Conservation (phyloP, 1,140 invertebrate genomes). For the Metopolophium dirhodum region DNA sequence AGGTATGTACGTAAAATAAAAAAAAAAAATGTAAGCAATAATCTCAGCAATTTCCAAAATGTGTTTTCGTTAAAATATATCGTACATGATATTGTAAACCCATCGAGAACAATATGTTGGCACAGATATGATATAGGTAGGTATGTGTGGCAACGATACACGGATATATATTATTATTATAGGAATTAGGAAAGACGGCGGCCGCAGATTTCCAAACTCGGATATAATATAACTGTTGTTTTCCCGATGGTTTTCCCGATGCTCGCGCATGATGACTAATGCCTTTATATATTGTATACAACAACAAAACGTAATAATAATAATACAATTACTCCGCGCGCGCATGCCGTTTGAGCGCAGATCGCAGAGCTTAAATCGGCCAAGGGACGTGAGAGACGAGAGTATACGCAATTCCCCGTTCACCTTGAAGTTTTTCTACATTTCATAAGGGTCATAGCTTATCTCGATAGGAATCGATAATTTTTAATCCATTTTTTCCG, state of each 20-base stretch:
- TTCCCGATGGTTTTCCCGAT: not conserved
- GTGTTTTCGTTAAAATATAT: not conserved
- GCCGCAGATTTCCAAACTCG: not conserved
- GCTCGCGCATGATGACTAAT: not conserved
- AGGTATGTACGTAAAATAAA: not conserved
- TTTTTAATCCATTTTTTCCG: not conserved
- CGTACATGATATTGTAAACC: not conserved
- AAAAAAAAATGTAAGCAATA: not conserved
- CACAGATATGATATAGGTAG: not conserved
- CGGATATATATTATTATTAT: not conserved
- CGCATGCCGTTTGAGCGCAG: not conserved
- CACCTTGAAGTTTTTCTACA: not conserved
- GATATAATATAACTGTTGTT: not conserved
- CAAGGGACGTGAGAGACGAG: not conserved
- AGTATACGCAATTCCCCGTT: not conserved
- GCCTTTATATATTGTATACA: not conserved
- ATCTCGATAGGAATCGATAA: not conserved
- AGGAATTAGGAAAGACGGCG: not conserved
- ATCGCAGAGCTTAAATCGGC: not conserved
- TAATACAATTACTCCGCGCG: not conserved
- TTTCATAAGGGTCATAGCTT: not conserved
- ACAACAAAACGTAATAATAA: conserved; percentile 1
- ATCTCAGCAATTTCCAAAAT: not conserved
- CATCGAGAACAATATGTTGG: not conserved
- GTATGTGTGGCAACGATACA: not conserved